Evolutionary conservation across 1,140 invertebrate genomes (phyloP).

Genomic region (Bombus confusus): DNA sequence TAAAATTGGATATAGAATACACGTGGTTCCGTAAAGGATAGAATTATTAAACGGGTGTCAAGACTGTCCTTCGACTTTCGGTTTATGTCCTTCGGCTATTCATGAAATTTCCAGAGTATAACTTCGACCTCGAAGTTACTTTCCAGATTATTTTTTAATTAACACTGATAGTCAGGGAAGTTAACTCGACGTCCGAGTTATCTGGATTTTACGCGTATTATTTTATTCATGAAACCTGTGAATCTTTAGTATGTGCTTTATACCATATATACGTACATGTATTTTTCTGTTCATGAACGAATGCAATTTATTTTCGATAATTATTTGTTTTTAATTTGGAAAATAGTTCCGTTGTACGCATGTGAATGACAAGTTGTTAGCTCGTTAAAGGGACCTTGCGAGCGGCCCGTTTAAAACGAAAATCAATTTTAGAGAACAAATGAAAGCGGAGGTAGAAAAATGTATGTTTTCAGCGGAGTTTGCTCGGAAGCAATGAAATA

Average conservation of each 20-base stretch:
- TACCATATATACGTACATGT: too few species aligned
- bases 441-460: neutral
- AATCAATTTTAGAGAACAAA: neutral
- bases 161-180: too few species aligned
- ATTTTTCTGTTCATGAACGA: too few species aligned
- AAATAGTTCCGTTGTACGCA: neutral
- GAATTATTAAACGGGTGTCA: conserved; percentile 43
- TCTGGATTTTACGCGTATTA: too few species aligned
- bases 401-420: neutral
- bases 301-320: too few species aligned
- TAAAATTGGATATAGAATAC: neutral
- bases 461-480: neutral
- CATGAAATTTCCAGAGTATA: neutral
- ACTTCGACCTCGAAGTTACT: neutral
- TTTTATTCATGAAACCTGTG: too few species aligned
- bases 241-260: too few species aligned
- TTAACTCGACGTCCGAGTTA: too few species aligned
- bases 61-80: conserved; percentile 39
- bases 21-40: neutral
- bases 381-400: neutral
- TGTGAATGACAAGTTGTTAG: neutral
- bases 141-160: neutral
- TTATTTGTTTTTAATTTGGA: too few species aligned
- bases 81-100: neutral
- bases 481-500: neutral